Evolutionary conservation across 2,888 invertebrate genomes (phyloP), one percentile per base, ranked within the genome.

Genomic region (Eupsilia transversa): DNA sequence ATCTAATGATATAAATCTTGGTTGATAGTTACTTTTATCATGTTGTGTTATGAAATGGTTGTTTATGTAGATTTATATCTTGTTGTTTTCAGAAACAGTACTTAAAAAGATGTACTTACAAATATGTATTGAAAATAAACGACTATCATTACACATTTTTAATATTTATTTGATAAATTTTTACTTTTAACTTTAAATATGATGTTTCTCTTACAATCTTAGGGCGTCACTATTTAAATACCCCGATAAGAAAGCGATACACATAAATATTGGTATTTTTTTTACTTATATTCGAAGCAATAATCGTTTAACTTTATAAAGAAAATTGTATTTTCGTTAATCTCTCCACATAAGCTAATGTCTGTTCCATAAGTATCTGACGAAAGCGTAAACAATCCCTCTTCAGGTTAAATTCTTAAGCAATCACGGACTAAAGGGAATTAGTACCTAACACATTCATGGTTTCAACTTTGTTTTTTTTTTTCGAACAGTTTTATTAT

Each of bases 101-200:
- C 14, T 27, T 54, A 27, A 12, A n/a, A 27, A 54, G 27, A n/a
- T n/a, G n/a, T n/a, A n/a, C n/a, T n/a, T 54, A 54, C 14, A 54
- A 56, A 49, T 17, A 52, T n/a, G 5, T 33, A 17, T 65, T n/a
- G 52, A 5, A 65, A 65, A 52, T 33, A 65, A 65, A 65, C n/a
- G 10, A 14, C 17, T 49, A 30, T 43, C 4, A 27, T 7, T 27
- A 7, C 6, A 30, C 0, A 30, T 64, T 46, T 23, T 10, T 23
- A 14, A 23, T 2, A 30, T 64, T 30, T 30, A 46, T 64, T 63
- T 63, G 3, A 35, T 33, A 14, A 33, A 12, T 59, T 23, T 35
- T 0, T 41, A 30, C 14, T 23, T 64, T 20, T 43, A 30, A 30
- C 43, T 30, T 41, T 20, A 63, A 27, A 41, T 54, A 20, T 20